phyloP scores from a whole-genome alignment of 2,113 vertebrate species.

The Semnornis frantzii region DNA sequence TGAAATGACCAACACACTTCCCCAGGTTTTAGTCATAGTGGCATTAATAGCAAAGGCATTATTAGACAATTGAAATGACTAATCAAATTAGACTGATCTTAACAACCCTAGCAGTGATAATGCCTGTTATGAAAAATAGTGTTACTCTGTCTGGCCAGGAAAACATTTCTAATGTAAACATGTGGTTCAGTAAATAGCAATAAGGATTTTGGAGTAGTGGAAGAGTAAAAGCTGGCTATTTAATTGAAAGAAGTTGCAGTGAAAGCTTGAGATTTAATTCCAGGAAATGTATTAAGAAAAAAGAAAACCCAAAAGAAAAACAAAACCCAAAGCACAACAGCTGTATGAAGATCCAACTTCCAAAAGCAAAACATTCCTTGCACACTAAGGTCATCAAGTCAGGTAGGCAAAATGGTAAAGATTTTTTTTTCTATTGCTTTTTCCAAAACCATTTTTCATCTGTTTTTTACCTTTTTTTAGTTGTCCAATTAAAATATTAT shows the following conservation, averaged over 20 bases:
- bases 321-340: no score
- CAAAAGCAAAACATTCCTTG: background rate
- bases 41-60: background rate
- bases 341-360: background rate
- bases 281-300: background rate
- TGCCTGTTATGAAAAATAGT: background rate
- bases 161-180: constrained; percentile 5
- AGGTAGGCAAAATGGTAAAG: background rate
- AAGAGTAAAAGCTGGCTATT: background rate
- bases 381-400: background rate
- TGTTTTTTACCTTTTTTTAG: background rate
- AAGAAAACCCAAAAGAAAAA: background rate
- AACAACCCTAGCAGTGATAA: background rate
- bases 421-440: background rate
- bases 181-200: constrained; percentile 4
- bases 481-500: background rate
- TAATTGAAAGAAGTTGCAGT: constrained; percentile 38
- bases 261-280: constrained; percentile 20
- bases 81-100: background rate
- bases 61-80: background rate
- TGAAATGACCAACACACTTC: background rate
- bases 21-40: constrained; percentile 2
- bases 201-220: background rate
- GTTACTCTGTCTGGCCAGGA: background rate
- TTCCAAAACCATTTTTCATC: background rate